phyloP scores from a whole-genome alignment of 2,113 vertebrate genomes.

The Leucoraja erinaceus region DNA sequence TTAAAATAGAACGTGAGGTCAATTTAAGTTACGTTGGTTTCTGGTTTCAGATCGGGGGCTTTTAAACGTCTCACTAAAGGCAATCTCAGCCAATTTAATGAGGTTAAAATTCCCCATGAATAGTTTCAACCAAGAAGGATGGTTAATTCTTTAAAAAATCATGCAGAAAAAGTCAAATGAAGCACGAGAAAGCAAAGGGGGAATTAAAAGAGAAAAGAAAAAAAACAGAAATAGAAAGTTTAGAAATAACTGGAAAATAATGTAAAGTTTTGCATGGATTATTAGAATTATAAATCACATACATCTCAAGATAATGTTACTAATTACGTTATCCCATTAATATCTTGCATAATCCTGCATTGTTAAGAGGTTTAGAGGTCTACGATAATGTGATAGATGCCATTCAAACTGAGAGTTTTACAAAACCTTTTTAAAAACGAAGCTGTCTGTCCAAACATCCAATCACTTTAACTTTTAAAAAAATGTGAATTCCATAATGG shows the following conservation, averaged over 20 bases:
- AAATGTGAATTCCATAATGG: neutral
- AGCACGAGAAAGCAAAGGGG: neutral
- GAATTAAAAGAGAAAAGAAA: neutral
- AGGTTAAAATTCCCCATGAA: no score
- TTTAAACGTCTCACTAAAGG: no score
- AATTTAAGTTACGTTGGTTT: no score
- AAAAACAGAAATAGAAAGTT: neutral
- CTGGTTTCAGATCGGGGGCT: no score
- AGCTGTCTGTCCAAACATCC: neutral
- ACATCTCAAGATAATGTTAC: neutral
- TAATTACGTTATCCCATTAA: neutral
- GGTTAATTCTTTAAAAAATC: neutral
- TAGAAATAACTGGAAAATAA: neutral
- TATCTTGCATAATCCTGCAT: neutral
- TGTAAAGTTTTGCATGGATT: conserved; percentile 5
- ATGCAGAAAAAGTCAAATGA: neutral
- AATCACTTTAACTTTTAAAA: neutral
- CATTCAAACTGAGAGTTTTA: neutral
- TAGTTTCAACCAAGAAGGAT: neutral
- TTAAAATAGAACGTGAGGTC: no score
- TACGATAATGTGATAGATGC: neutral
- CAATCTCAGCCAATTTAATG: no score
- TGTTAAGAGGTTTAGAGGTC: neutral
- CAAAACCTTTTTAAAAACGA: neutral
- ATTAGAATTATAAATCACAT: neutral